Conservation (phyloP, 2,113 vertebrate species). For the Fregata magnificens region DNA sequence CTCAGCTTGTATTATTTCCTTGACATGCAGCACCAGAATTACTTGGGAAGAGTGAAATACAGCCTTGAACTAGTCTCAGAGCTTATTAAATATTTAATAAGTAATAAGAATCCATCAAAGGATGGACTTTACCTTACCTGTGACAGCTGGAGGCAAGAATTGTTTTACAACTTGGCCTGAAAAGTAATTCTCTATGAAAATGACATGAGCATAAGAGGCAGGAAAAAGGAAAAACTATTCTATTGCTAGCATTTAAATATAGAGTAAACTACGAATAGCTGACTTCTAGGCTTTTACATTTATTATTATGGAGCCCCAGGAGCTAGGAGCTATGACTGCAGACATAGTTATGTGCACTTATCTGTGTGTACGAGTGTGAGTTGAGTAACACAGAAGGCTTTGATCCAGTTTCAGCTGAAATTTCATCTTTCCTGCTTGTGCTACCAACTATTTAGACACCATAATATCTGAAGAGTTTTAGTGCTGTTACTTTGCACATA, state of each 20-base stretch:
- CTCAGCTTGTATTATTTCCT: conserved; percentile 45
- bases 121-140: conserved; percentile 46
- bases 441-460: not conserved
- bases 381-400: conserved; percentile 10
- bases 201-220: not conserved
- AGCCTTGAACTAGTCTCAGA: conserved; percentile 56
- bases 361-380: not conserved
- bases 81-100: conserved; percentile 75
- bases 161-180: conserved; percentile 47
- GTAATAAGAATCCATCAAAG: conserved; percentile 70
- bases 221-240: conserved; percentile 26
- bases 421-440: not conserved
- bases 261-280: conserved; percentile 42
- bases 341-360: not conserved
- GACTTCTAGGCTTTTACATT: conserved; percentile 33
- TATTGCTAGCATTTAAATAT: conserved; percentile 57
- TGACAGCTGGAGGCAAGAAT: conserved; percentile 54
- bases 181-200: conserved; percentile 32
- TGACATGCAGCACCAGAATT: conserved; percentile 63
- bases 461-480: not conserved
- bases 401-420: not conserved
- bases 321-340: not conserved
- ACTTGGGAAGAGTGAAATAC: conserved; percentile 52
- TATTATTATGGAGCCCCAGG: conserved; percentile 33
- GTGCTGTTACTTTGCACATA: not conserved